Base-by-base conservation (phyloP, 2,888 invertebrate species). In the Macaria notata region DNA sequence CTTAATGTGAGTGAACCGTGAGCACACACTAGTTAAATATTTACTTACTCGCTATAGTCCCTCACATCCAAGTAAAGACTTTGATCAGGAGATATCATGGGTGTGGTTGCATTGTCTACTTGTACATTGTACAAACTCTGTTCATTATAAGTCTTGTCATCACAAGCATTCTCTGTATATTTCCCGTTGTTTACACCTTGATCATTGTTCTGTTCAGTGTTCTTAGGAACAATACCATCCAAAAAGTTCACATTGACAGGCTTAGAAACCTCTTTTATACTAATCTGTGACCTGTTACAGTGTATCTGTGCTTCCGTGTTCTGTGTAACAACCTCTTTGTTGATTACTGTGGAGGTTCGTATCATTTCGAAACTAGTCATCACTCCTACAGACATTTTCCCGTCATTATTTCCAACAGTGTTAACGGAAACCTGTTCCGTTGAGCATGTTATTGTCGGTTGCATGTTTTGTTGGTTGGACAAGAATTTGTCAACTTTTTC, bases 321-420 rank as follows among this genome's bases (percentile, higher is more conserved):
- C 64, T 84, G 76, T 62, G 80, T 84, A 3, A 86, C 63, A 42
- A 84, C 66, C 59, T 88, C 89, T 66, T 88, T 86, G 60, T 91
- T 91, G 4, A 89, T 86, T 9, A 90, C 78, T 33, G 89, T 92
- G 9, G 92, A 90, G 31, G 90, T 92, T 46, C 84, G 72, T 0
- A 91, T 86, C 73, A 95, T 92, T 83, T 95, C 94, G 78, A 95
- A 94, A 78, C 94, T 95, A 1, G 95, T 95, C 93, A 94, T 95
- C 3, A 95, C 93, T 56, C 95, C 95, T 53, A 95, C 94, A 0
- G 95, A 94, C 70, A 94, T 93, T 81, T 93, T 94, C 68, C 83
- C 92, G 56, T 78, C 80, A 62, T 79, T 84, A 59, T 79, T 80
- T 78, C 83, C 79, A 78, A 68, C 77, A 68, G 77, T 70, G 76